phyloP scores from a whole-genome alignment of 2,113 vertebrate genomes.

The Helogale parvula region DNA sequence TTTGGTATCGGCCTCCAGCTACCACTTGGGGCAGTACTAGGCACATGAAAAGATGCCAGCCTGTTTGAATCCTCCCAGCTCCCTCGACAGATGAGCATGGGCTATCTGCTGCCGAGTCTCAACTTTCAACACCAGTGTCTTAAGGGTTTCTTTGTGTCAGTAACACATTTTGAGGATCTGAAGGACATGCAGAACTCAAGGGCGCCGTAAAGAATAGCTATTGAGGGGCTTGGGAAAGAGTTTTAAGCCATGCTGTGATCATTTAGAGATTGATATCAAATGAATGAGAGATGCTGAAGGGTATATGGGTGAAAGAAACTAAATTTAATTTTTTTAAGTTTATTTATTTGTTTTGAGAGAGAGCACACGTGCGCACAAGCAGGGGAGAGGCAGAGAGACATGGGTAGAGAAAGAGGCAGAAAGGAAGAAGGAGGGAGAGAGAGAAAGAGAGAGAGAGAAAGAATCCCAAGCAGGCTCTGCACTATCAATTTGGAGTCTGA shows the following conservation, averaged over 20 bases:
- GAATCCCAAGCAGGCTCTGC: too few species aligned
- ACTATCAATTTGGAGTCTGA: too few species aligned
- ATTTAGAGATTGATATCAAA: not conserved
- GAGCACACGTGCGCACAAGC: too few species aligned
- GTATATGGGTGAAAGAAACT: not conserved
- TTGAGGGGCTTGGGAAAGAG: not conserved
- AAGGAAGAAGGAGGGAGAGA: too few species aligned
- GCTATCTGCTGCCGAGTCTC: conserved; percentile 3
- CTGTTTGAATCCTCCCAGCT: not conserved
- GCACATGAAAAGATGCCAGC: conserved; percentile 1
- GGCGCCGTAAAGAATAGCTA: not conserved
- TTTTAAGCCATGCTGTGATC: not conserved
- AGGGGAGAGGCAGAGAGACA: too few species aligned
- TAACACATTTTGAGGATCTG: conserved; percentile 15
- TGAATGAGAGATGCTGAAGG: not conserved
- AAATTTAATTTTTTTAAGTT: not conserved
- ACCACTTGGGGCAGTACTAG: not conserved
- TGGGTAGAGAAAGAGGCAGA: too few species aligned
- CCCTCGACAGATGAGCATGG: not conserved
- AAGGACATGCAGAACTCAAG: conserved; percentile 5
- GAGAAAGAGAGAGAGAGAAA: too few species aligned
- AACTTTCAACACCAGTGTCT: not conserved
- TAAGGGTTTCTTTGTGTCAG: conserved; percentile 11
- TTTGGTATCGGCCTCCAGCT: not conserved
- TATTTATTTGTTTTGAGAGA: too few species aligned